phyloP scores from a whole-genome alignment of 2,888 invertebrate species.

The Holacanthella duospinosa region DNA sequence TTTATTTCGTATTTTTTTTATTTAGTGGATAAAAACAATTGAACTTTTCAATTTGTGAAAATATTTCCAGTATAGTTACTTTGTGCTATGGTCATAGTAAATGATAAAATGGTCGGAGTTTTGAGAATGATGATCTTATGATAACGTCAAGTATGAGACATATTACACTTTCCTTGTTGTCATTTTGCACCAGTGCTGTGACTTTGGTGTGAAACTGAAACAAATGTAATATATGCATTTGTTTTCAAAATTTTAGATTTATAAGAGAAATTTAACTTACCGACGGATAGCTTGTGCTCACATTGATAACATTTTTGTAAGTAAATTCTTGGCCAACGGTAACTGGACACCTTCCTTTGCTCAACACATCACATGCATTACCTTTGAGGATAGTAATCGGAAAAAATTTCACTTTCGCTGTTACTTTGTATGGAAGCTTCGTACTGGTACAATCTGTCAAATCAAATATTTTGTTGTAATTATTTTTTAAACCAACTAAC shows the following conservation, averaged over 20 bases:
- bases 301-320: background rate
- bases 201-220: conserved; percentile 1
- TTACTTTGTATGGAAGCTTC: conserved; percentile 5
- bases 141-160: background rate
- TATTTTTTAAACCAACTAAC: too few species aligned
- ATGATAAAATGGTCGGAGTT: too few species aligned
- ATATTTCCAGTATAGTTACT: too few species aligned
- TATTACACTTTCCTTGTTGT: background rate
- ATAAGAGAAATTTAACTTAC: background rate
- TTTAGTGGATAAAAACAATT: too few species aligned
- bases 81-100: too few species aligned
- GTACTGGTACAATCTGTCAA: background rate
- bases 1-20: too few species aligned
- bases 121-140: too few species aligned
- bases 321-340: background rate
- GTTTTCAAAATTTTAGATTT: background rate
- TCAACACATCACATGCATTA: background rate
- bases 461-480: too few species aligned
- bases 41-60: too few species aligned
- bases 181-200: background rate
- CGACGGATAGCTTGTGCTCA: background rate
- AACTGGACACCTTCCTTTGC: background rate
- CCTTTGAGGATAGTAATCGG: conserved; percentile 1
- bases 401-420: background rate
- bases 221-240: background rate